Evolutionary conservation across 2,797 vertebrate genomes (phyloP).

Genomic region (Peromyscus aztecus): DNA sequence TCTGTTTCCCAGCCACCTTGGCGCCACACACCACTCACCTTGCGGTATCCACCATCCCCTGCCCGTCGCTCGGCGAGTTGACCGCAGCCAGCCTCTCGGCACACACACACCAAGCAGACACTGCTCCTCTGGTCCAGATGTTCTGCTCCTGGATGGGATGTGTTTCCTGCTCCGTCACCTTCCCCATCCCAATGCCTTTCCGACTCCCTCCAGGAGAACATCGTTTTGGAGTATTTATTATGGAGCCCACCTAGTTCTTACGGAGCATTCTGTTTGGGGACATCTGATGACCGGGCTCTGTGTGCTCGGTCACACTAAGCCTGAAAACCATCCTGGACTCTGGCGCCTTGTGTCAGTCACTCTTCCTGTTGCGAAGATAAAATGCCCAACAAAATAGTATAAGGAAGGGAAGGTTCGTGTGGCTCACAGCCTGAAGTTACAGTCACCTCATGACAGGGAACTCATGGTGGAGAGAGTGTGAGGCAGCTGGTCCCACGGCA

Average conservation of each 20-base stretch:
- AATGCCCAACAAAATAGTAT: not conserved
- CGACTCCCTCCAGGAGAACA: not conserved
- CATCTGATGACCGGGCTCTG: accelerated
- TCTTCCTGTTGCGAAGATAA: not conserved
- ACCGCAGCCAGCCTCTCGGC: not conserved
- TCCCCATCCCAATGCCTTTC: not conserved
- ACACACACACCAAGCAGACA: not conserved
- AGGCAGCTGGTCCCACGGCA: not conserved
- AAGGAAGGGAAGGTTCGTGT: not conserved
- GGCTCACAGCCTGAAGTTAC: not conserved
- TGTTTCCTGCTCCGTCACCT: not conserved
- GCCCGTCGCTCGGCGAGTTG: accelerated
- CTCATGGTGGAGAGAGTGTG: not conserved
- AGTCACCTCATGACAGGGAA: not conserved
- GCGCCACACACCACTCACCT: too few relatives aligned
- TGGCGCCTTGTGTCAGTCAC: not conserved
- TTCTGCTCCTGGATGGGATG: not conserved
- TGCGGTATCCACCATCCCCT: accelerated
- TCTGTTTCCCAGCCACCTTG: not conserved
- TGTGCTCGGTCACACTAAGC: not conserved
- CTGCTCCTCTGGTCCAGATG: not conserved
- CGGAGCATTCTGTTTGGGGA: not conserved
- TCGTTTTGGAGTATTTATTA: not conserved
- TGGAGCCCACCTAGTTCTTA: not conserved
- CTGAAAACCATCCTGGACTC: not conserved